Evolutionary conservation across 2,113 vertebrate species (phyloP), one percentile per base, ranked within the genome.

Genomic region (Rhizomys pruinosus): DNA sequence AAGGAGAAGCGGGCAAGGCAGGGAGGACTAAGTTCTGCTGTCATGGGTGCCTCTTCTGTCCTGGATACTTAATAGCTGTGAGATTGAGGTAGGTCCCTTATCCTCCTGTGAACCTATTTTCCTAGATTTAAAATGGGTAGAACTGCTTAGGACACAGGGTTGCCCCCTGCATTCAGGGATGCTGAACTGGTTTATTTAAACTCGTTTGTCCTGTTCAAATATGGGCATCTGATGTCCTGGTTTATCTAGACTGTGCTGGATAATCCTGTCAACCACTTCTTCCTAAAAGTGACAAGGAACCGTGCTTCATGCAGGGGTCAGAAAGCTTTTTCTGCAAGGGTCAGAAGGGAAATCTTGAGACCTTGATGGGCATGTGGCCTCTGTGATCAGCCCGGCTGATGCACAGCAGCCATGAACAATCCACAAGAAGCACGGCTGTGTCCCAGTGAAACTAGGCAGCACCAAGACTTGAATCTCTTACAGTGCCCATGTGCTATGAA

Each of bases 311-410:
- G 16, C 4, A 57, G n/a, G 16, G 17, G 6, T 68, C 89, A 77
- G 72, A 32, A 93, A 87, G 73, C 12, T 17, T 61, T 73, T 55
- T 63, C 25, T 47, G n/a, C 11, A 47, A 64, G 27, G 25, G 27
- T 34, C 29, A 88, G 13, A 68, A 27, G 52, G 47, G 10, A 91
- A 96, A 87, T 73, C 77, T 74, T 89, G 47, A 42, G 84, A 37
- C 27, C 68, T 77, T 37, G 52, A 63, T n/a, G 69, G 25, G 8
- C 63, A 57, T 34, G 17, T 87, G 61, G 23, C 32, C 39, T 84
- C 78, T 39, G 32, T 47, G 15, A 27, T 72, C 16, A 32, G 66
- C 34, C 52, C 47, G 66, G 32, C 71, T 79, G 34, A 16, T 59
- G 32, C 3, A 39, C 47, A n/a, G 7, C 57, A 73, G 68, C 47